A percentile compares a stretch with the other conserved stretches of the same genome.
phyloP scores from a whole-genome alignment of 2,113 vertebrate species.

The zebrafish (Danio rerio) region GRCz12tu NC_133185.1:43479001-43479500 shows the following conservation, averaged over 20 bases:
- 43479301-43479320: conserved; percentile 63
- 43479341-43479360: conserved; percentile 26
- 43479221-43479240: conserved; percentile 60
- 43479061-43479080: too few species aligned
- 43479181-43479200: conserved; percentile 60
- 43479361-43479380: conserved; percentile 22
- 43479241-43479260: conserved; percentile 58
- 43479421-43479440: not conserved
- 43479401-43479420: not conserved
- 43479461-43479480: too few species aligned
- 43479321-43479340: conserved; percentile 38
- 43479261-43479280: conserved; percentile 54
- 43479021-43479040: too few species aligned
- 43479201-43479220: conserved; percentile 66
- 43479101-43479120: too few species aligned
- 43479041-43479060: too few species aligned
- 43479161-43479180: too few species aligned
- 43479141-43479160: too few species aligned
- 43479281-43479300: conserved; percentile 63
- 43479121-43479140: conserved; percentile 4
- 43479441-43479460: too few species aligned
- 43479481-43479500: too few species aligned
- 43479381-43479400: too few species aligned
- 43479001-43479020: too few species aligned
- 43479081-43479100: too few species aligned